Percentiles rank a stretch among this genome's conserved stretches.
These are phyloP conservation scores for Esperia sulphurella DNA, from an alignment of 2,888 invertebrate species.

Conservation along the genomic window DNA sequence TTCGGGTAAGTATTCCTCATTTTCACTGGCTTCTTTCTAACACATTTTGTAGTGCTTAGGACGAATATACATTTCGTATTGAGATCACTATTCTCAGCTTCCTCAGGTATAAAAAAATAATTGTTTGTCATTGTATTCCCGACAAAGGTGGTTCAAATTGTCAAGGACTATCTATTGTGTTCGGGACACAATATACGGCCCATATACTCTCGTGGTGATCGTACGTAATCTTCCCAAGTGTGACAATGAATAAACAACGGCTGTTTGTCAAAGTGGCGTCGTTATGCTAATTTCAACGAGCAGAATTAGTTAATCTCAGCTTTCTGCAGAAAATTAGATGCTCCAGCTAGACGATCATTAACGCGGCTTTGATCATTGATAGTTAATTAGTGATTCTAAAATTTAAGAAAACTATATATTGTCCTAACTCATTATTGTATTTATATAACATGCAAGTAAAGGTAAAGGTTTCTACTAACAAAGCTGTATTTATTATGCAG, in stretches of 20 bases:
- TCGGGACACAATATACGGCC: too few relatives aligned
- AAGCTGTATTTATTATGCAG: conserved; percentile 76
- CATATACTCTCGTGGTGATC: neutral
- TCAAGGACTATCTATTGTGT: too few relatives aligned
- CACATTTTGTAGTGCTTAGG: neutral
- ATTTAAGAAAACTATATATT: too few relatives aligned
- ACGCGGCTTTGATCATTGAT: conserved; percentile 8
- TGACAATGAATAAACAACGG: conserved; percentile 13
- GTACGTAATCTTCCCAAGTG: conserved; percentile 5
- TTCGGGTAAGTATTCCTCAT: conserved; percentile 86
- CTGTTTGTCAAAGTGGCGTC: conserved; percentile 18
- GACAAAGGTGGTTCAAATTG: too few relatives aligned
- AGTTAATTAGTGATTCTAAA: neutral
- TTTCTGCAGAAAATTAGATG: conserved; percentile 15
- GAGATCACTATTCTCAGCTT: too few relatives aligned
- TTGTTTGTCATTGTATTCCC: too few relatives aligned
- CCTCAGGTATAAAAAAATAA: too few relatives aligned
- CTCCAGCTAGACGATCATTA: conserved; percentile 12
- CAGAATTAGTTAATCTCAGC: conserved; percentile 18
- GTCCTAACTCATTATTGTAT: neutral
- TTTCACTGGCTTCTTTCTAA: neutral
- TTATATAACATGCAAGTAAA: conserved; percentile 9
- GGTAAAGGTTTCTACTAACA: conserved; percentile 61
- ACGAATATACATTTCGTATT: too few relatives aligned
- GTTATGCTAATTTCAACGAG: conserved; percentile 20